Percentiles rank a stretch among this genome's conserved stretches.
These are phyloP conservation scores for Molossus molossus DNA, from an alignment of 2,797 vertebrate genomes.

Conservation along the genomic window DNA sequence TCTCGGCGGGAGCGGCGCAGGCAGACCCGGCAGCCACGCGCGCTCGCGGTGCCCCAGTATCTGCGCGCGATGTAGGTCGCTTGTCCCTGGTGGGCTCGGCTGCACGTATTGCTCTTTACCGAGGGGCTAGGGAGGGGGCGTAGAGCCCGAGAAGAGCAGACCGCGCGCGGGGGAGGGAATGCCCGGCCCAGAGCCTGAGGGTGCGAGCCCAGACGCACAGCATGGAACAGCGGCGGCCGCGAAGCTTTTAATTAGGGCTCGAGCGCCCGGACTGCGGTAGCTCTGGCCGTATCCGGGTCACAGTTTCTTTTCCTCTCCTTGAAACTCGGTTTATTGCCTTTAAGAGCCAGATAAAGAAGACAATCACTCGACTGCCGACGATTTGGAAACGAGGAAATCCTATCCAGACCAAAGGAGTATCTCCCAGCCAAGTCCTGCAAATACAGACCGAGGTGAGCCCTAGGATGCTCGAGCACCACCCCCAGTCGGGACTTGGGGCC, in stretches of 20 bases:
- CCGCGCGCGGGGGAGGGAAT: constrained; percentile 1
- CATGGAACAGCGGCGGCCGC: constrained; percentile 84
- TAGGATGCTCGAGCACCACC: not conserved
- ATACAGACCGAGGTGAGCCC: constrained; percentile 92
- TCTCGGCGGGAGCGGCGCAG: constrained; percentile 25
- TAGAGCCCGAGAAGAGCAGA: constrained; percentile 38
- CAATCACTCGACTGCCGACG: constrained; percentile 93
- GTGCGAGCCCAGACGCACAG: constrained; percentile 66
- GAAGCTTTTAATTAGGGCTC: constrained; percentile 88
- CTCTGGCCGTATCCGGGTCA: constrained; percentile 88
- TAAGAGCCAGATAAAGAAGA: constrained; percentile 93
- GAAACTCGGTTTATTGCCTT: constrained; percentile 90
- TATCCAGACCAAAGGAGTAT: constrained; percentile 93
- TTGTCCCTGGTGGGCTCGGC: constrained; percentile 80
- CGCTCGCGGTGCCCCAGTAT: constrained; percentile 81
- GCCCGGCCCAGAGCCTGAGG: constrained; percentile 65
- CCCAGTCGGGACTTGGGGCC: not conserved
- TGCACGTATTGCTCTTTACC: constrained; percentile 70
- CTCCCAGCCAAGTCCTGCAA: constrained; percentile 93
- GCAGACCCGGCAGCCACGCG: constrained; percentile 58
- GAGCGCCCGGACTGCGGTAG: constrained; percentile 87
- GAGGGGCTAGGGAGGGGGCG: constrained; percentile 60
- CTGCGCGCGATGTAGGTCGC: constrained; percentile 84
- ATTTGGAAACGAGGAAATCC: constrained; percentile 94
- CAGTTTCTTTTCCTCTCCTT: constrained; percentile 88